Evolutionary conservation across 2,888 invertebrate species (phyloP), one percentile per base, ranked within the genome.

Genomic region (Iphiclides podalirius): DNA sequence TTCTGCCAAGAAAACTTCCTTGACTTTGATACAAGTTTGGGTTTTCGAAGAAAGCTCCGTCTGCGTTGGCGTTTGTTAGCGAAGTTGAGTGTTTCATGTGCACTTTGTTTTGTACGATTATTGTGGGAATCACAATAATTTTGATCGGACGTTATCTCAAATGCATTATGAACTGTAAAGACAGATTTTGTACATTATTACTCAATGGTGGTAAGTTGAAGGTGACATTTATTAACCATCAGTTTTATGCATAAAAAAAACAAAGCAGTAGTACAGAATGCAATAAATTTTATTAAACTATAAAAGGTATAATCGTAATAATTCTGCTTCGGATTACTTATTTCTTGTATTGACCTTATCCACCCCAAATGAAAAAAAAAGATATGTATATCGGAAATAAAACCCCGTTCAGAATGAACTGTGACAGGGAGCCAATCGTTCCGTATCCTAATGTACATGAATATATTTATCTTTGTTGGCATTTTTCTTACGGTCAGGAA

Each of bases 401-500:
- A 84, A 85, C 84, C 79, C 82, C 79, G 70, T 79, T 64, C 70
- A 60, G 64, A 61, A 62, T 1, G n/a, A 61, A 63, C 71, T 74
- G 45, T 17, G 72, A 76, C 75, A 72, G 68, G 31, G 31, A 31
- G 6, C 11, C 31, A 11, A 68, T 70, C 67, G 66, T 64, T 59
- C 52, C 55, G 65, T 69, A 71, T 73, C 70, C 70, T 70, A 75
- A 79, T 75, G 64, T 69, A 62, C 69, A 73, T n/a, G n/a, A n/a
- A n/a, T 14, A 40, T 65, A 63, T 63, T 66, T 75, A 67, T 65
- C 70, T 65, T 75, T 70, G 72, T 70, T 70, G 66, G 72, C 73
- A 75, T 79, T 83, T 84, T 84, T 75, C 64, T 71, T 77, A 75
- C 77, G 79, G 78, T 80, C 81, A 79, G 80, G 78, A 87, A 85